Percentiles rank a stretch among this genome's conserved stretches.
phyloP scores from a whole-genome alignment of 2,797 vertebrate species.

The Molossus molossus region DNA sequence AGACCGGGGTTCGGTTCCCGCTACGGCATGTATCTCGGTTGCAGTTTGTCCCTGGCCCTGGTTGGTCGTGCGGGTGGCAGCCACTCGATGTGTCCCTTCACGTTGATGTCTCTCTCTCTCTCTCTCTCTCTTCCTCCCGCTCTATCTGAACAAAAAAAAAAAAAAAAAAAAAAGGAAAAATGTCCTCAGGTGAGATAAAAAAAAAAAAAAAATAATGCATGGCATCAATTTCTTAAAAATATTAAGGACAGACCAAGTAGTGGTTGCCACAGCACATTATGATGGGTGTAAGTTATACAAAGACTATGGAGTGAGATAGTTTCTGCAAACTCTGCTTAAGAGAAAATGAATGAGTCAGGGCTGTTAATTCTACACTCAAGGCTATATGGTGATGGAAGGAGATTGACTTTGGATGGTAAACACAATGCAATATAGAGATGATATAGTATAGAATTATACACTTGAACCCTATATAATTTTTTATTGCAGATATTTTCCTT shows the following conservation, averaged over 20 bases:
- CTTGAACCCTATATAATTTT: background rate
- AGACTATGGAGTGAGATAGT: background rate
- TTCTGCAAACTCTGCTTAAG: background rate
- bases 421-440: background rate
- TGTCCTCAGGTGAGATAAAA: too few species aligned
- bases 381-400: background rate
- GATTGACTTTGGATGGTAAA: background rate
- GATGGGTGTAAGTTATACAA: background rate
- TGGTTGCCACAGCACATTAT: background rate
- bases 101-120: too few species aligned
- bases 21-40: too few species aligned
- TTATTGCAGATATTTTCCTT: too few species aligned
- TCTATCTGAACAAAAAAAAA: too few species aligned
- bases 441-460: background rate
- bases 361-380: background rate
- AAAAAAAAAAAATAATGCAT: background rate
- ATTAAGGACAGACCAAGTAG: background rate
- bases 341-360: conserved; percentile 35
- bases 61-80: too few species aligned
- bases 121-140: too few species aligned
- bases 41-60: too few species aligned
- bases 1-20: too few species aligned
- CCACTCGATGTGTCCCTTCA: too few species aligned
- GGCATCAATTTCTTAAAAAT: conserved; percentile 15
- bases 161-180: too few species aligned